A percentile compares a stretch with the other conserved stretches of the same genome.
Evolutionary conservation across 2,797 vertebrate species (phyloP).

Genomic region (Gymnoscopelus microlampas): DNA sequence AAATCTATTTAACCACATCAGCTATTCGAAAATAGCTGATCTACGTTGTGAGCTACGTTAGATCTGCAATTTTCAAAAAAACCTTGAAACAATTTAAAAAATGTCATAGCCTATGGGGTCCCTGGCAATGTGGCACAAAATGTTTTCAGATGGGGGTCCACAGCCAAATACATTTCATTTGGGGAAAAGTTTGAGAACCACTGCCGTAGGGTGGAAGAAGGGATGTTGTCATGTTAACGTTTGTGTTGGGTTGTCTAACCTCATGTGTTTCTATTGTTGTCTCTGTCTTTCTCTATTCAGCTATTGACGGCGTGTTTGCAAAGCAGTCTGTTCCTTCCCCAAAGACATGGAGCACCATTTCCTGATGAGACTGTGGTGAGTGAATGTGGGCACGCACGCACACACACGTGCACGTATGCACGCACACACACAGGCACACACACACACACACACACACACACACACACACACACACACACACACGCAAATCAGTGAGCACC

Average conservation of each 20-base stretch:
- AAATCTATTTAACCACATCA: too few relatives aligned
- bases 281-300: constrained; percentile 47
- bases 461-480: background rate
- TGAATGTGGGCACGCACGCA: constrained; percentile 8
- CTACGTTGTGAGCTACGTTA: too few relatives aligned
- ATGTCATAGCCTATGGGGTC: too few relatives aligned
- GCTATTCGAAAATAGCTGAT: too few relatives aligned
- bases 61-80: too few relatives aligned
- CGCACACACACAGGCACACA: constrained; percentile 13
- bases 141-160: too few relatives aligned
- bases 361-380: constrained; percentile 77
- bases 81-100: too few relatives aligned
- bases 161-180: too few relatives aligned
- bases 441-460: constrained; percentile 4
- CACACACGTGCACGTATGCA: constrained; percentile 12
- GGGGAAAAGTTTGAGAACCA: too few relatives aligned
- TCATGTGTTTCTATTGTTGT: constrained; percentile 42
- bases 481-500: constrained; percentile 33
- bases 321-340: constrained; percentile 46
- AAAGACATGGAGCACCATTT: constrained; percentile 73
- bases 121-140: too few relatives aligned
- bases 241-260: background rate
- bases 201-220: too few relatives aligned
- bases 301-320: constrained; percentile 46
- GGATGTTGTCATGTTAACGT: too few relatives aligned